Base-by-base conservation (phyloP, 2,797 vertebrate species). In the Heterohyrax brucei region DNA sequence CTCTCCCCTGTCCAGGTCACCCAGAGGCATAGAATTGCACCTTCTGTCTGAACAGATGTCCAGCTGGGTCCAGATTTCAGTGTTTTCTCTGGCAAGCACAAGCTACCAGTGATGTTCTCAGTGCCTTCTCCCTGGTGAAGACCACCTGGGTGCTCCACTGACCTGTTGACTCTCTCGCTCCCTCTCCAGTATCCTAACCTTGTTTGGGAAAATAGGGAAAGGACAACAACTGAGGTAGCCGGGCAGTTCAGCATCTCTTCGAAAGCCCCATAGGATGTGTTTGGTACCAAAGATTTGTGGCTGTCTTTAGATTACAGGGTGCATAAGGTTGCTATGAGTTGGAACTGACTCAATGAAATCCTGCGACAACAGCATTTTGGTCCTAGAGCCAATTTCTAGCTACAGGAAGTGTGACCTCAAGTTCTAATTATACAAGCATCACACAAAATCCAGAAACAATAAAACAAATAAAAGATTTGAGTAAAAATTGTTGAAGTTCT, bases 361-460 rank as follows among this genome's bases (percentile, higher is more conserved):
- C 30, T 1, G 8, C 30, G n/a, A 70, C 66, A 70, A n/a, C 68
- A 33, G 61, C 30, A 79, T 84, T 83, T 94, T 72, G 44, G 56
- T 30, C 18, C 30, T 26, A 53, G 59, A 10, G 44, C 9, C 46
- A 66, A 87, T 87, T 79, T 44, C 33, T 59, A 64, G 46, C 62
- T 39, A 87, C 14, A 44, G 46, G 24, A 88, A 75, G 33, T 75
- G 22, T 94, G 78, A 79, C 18, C 18, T 82, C 28, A 82, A 84
- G 14, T 87, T 73, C 64, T 59, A 91, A 64, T 16, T 87, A 77
- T n/a, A 61, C n/a, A 92, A 76, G 24, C 9, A 92, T 61, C 85
- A 75, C 16, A 33, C 14, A 62, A 88, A 92, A 92, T 39, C 10
- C 7, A 89, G 61, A 85, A 68, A n/a, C 59, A 92, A 53, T 84